A percentile compares a stretch with the other conserved stretches of the same genome.
Conservation (phyloP, 2,888 invertebrate genomes). For the Myathropa florea region DNA sequence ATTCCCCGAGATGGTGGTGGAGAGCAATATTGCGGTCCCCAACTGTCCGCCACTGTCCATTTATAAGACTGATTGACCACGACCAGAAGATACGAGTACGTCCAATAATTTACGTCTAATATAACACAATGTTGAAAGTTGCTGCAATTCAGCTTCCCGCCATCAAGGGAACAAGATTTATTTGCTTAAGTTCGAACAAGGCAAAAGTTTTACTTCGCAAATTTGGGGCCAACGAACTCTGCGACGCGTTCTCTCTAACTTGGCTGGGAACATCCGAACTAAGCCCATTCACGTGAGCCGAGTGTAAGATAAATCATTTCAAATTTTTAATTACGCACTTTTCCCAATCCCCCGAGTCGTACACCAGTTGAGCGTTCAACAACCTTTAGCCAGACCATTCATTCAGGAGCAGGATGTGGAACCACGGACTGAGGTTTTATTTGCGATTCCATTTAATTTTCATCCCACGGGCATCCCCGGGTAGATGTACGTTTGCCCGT, state of each 20-base stretch:
- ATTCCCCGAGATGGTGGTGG: no score
- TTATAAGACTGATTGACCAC: background rate
- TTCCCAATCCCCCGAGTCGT: constrained; percentile 7
- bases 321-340: constrained; percentile 24
- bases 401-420: constrained; percentile 10
- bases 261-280: background rate
- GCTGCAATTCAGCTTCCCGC: background rate
- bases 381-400: constrained; percentile 48
- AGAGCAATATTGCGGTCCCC: background rate
- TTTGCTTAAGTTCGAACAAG: background rate
- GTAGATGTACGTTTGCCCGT: background rate
- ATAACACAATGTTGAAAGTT: background rate
- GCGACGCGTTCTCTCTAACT: background rate
- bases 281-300: background rate
- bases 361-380: constrained; percentile 32
- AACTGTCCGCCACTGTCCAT: background rate
- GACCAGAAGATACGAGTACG: background rate
- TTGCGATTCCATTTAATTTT: constrained; percentile 39
- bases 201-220: background rate
- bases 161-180: background rate
- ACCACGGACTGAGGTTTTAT: constrained; percentile 20
- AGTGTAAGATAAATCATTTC: constrained; percentile 39
- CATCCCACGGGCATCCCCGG: background rate
- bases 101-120: background rate
- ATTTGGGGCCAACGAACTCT: background rate